Evolutionary conservation across 2,797 vertebrate species (phyloP), one percentile per base, ranked within the genome.

Genomic region (Rhabdophis nuchalis): DNA sequence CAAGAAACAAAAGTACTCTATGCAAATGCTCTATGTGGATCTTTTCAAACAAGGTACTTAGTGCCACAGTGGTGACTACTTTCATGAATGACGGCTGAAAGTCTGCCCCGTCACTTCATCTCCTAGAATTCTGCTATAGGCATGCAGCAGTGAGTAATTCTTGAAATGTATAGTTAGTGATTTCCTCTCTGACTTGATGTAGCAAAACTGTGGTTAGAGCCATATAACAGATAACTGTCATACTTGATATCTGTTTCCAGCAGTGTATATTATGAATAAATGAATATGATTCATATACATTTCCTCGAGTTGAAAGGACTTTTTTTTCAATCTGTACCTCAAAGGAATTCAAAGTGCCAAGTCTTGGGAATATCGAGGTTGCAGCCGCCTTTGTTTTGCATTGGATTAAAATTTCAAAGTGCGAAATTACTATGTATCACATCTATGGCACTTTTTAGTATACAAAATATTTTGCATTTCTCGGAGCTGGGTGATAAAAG

Each of bases 191-290:
- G 86, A 60, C 27, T 88, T 85, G 89, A 52, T 60, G 90, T 89
- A 91, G 82, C 1, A 2, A 54, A 52, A 54, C 86, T 85, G 86
- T 93, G 61, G 41, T 87, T 87, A 92, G 94, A 68, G 91, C 77
- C 86, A 85, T 90, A 95, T 0, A 14, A 61, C 91, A 95, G 93
- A 94, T 91, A 82, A 46, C 72, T 82, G 91, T 86, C 93, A 88
- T 85, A 53, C 61, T 50, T 92, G 58, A 93, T 89, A 92, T 92
- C 87, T 93, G 54, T 91, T 93, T 94, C 72, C 85, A 86, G 92
- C 95, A 93, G 92, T 94, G 94, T 95, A 95, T 88, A 88, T 96
- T 95, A 94, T 46, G 90, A 60, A 88, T 87, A 87, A 58, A 90
- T 94, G 93, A 91, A 93, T 92, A 93, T 92, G 54, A 95, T 58